Percentiles rank a stretch among this genome's conserved stretches.
phyloP scores from a whole-genome alignment of 2,888 invertebrate genomes.

The Agrochola lota region DNA sequence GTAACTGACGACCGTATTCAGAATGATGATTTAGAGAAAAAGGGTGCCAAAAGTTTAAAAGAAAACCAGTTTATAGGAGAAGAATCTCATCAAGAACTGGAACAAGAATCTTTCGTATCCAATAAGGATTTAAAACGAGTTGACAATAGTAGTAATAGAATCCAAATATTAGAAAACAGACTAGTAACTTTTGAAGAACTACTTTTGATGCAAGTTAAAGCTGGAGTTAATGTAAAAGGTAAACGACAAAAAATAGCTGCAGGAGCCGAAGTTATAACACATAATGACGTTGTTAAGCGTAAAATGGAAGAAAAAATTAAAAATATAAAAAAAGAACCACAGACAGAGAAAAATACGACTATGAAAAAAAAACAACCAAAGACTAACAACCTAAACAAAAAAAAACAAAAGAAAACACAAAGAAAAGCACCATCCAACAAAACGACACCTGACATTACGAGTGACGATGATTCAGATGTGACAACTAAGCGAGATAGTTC shows the following conservation, averaged over 20 bases:
- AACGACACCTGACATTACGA: constrained; percentile 24
- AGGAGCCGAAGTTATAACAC: constrained; percentile 13
- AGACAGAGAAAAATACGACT: too few relatives aligned
- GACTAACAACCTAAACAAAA: too few relatives aligned
- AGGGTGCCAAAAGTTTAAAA: too few relatives aligned
- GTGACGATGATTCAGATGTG: constrained; percentile 8
- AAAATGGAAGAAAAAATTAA: constrained; percentile 6
- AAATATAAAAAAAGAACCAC: not conserved
- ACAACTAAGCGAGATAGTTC: constrained; percentile 5
- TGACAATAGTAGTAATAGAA: constrained; percentile 8
- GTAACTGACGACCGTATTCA: not conserved
- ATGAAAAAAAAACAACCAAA: too few relatives aligned
- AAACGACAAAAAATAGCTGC: constrained; percentile 16
- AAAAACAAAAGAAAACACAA: too few relatives aligned
- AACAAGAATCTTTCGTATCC: constrained; percentile 12
- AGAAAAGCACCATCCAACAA: not conserved
- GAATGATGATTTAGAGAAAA: constrained; percentile 1
- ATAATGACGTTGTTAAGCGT: constrained; percentile 7
- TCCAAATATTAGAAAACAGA: constrained; percentile 8
- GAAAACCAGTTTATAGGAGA: too few relatives aligned
- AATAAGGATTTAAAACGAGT: constrained; percentile 12
- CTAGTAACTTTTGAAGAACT: constrained; percentile 8
- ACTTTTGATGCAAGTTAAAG: constrained; percentile 13
- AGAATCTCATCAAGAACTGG: not conserved
- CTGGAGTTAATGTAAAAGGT: constrained; percentile 2